These are phyloP conservation scores for Mactromeris polynyma DNA, from an alignment of 2,888 invertebrate species.

Conservation along the genomic window DNA sequence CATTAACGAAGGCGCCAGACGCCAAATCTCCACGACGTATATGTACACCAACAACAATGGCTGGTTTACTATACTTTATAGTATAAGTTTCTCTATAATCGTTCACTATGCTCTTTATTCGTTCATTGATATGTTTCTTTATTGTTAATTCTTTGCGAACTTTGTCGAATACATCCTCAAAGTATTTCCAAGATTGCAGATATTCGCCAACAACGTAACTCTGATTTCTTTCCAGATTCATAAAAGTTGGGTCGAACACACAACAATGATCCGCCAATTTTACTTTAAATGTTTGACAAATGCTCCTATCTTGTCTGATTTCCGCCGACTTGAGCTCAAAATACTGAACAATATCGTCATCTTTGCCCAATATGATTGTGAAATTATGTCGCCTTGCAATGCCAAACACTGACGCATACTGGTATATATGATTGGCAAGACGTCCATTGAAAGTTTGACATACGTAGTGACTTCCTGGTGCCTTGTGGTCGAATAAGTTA, in stretches of 20 bases:
- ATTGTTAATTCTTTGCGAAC: constrained; percentile 48
- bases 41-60: constrained; percentile 51
- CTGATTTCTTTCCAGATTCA: constrained; percentile 31
- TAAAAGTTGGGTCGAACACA: constrained; percentile 46
- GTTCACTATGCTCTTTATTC: constrained; percentile 6
- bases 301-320: constrained; percentile 18
- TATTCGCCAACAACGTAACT: constrained; percentile 53
- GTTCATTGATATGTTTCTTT: constrained; percentile 21
- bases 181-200: constrained; percentile 59
- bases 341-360: constrained; percentile 56
- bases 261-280: constrained; percentile 51
- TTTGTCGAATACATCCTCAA: constrained; percentile 37
- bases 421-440: constrained; percentile 53
- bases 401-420: constrained; percentile 58
- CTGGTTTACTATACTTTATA: neutral
- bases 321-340: constrained; percentile 53
- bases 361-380: constrained; percentile 45
- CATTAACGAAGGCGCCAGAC: neutral
- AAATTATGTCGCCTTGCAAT: constrained; percentile 49
- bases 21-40: constrained; percentile 52
- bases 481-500: neutral
- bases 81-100: constrained; percentile 23
- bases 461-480: constrained; percentile 24
- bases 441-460: constrained; percentile 58
- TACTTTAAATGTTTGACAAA: constrained; percentile 40